These are phyloP conservation scores for Oncorhynchus keta DNA, from an alignment of 2,113 vertebrate genomes.

Conservation along the genomic window DNA sequence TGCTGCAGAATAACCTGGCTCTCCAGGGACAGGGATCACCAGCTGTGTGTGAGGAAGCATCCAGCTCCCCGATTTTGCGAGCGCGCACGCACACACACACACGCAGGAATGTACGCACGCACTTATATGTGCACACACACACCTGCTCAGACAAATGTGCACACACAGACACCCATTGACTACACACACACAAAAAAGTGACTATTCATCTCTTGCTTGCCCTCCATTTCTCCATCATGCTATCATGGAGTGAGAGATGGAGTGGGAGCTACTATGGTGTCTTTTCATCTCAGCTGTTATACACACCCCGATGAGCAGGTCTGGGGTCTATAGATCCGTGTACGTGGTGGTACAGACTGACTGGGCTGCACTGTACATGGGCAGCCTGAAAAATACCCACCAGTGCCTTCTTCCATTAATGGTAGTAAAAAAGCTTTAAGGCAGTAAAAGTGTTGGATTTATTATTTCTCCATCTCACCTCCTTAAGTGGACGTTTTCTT, in stretches of 20 bases:
- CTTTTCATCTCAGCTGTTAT: too few relatives aligned
- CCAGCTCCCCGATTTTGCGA: conserved; percentile 21
- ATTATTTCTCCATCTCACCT: conserved; percentile 16
- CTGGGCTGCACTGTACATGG: too few relatives aligned
- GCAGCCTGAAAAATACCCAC: background rate
- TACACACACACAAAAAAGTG: background rate
- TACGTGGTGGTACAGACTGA: too few relatives aligned
- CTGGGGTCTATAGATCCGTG: too few relatives aligned
- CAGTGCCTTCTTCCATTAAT: background rate
- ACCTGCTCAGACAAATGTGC: background rate
- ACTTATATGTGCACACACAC: background rate
- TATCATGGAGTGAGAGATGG: background rate
- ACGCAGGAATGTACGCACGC: background rate
- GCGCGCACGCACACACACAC: background rate
- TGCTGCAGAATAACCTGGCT: conserved; percentile 63
- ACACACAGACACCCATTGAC: background rate
- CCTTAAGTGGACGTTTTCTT: conserved; percentile 7
- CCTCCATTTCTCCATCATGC: too few relatives aligned
- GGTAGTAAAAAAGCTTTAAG: background rate
- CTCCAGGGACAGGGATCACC: conserved; percentile 56
- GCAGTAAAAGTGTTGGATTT: conserved; percentile 29
- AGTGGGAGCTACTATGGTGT: background rate
- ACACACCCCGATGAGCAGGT: too few relatives aligned
- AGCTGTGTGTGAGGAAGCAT: conserved; percentile 62
- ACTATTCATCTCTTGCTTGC: too few relatives aligned